Percentiles rank a stretch among this genome's conserved stretches.
Evolutionary conservation across 2,888 invertebrate species (phyloP).

Genomic region (Hetaerina titia): DNA sequence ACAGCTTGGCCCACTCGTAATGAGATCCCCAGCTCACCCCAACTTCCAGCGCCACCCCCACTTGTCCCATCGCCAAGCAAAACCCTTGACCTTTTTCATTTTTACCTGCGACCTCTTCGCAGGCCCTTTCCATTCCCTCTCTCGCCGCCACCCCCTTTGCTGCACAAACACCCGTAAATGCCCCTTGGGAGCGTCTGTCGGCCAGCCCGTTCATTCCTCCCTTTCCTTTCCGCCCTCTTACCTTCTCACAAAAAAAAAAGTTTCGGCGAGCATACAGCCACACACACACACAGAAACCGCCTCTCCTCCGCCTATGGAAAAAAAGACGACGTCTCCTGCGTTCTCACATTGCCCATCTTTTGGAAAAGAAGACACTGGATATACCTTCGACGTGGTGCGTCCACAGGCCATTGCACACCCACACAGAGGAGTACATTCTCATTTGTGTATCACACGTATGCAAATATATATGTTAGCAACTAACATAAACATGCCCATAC

Average conservation of each 20-base stretch:
- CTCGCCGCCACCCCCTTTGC: not conserved
- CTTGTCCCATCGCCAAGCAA: not conserved
- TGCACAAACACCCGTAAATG: constrained; percentile 30
- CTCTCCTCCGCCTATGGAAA: not conserved
- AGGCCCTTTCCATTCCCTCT: not conserved
- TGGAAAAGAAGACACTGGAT: not conserved
- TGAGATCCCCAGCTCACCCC: not conserved
- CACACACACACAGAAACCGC: not conserved
- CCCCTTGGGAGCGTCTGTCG: not conserved
- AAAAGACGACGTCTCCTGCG: not conserved
- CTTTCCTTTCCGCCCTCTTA: not conserved
- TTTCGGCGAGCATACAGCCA: not conserved
- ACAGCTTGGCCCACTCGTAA: not conserved
- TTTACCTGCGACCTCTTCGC: constrained; percentile 15
- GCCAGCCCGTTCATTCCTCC: not conserved
- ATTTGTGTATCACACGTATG: too few relatives aligned
- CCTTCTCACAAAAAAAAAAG: not conserved
- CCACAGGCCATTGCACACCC: too few relatives aligned
- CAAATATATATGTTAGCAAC: too few relatives aligned
- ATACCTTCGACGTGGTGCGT: not conserved
- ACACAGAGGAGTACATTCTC: too few relatives aligned
- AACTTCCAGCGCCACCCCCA: not conserved
- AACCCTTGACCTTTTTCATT: constrained; percentile 17
- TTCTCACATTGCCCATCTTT: not conserved
- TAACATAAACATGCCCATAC: too few relatives aligned